Percentiles rank a stretch among this genome's conserved stretches.
Evolutionary conservation across 2,888 invertebrate species (phyloP).

Genomic region (Pediacus dermestoides): DNA sequence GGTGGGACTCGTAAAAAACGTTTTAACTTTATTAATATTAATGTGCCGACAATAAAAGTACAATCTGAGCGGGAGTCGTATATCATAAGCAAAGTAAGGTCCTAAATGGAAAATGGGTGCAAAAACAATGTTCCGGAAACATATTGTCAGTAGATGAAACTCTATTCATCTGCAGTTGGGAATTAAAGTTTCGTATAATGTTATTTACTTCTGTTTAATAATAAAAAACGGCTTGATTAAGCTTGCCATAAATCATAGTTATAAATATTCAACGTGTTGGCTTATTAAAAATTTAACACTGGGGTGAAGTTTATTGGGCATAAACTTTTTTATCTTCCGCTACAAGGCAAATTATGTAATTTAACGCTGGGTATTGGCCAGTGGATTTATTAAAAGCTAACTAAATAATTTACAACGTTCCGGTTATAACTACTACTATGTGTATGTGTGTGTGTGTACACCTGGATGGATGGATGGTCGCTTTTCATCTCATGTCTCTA

Average conservation of each 20-base stretch:
- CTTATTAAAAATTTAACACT: too few relatives aligned
- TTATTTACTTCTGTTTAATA: too few relatives aligned
- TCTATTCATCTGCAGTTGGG: too few relatives aligned
- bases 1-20: slow-evolving; percentile 35
- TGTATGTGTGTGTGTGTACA: too few relatives aligned
- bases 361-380: slow-evolving; percentile 1
- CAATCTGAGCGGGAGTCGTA: slow-evolving; percentile 27
- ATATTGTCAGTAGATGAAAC: too few relatives aligned
- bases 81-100: slow-evolving; percentile 19
- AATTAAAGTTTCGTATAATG: too few relatives aligned
- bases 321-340: slow-evolving; percentile 1
- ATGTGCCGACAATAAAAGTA: slow-evolving; percentile 35
- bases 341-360: too few relatives aligned
- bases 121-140: slow-evolving; percentile 12
- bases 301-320: slow-evolving; percentile 1
- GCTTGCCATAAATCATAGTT: too few relatives aligned
- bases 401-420: slow-evolving; percentile 1
- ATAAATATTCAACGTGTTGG: too few relatives aligned
- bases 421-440: too few relatives aligned
- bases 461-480: too few relatives aligned
- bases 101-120: slow-evolving; percentile 21
- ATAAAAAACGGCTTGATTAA: too few relatives aligned
- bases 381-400: slow-evolving; percentile 1
- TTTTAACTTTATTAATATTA: slow-evolving; percentile 41
- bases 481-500: slow-evolving; percentile 2